Evolutionary conservation across 2,888 invertebrate species (phyloP), one percentile per base, ranked within the genome.

Genomic region (Idaea biselata): DNA sequence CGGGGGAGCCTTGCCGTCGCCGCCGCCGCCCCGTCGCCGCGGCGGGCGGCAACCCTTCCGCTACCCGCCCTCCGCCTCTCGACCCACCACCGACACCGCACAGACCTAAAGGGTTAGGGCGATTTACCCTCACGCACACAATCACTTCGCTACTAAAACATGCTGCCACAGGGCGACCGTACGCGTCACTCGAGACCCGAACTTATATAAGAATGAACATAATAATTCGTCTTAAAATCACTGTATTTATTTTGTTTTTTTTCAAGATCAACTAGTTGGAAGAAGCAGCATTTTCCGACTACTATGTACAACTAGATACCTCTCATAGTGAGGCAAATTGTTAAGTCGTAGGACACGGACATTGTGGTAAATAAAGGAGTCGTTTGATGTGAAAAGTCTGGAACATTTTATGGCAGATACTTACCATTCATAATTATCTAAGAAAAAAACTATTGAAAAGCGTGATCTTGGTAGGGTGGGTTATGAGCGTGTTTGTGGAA

Each of bases 31-130:
- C 80, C 74, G 78, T 75, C 78, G 72, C 76, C 76, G 70, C 71
- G 75, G 60, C 70, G 72, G 63, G 71, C 86, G 86, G 89, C 89
- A 87, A 89, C 88, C 82, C 90, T 91, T 90, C 91, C 91, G 90
- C 90, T 89, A 89, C 87, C 82, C 77, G 84, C 88, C 84, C 44
- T 44, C 89, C 76, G 74, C 76, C 76, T 74, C 78, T 83, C 80
- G 76, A 76, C 79, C 77, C 79, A 6, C 81, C 76, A 82, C 87
- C 84, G 87, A 84, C 87, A 87, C 75, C 76, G 79, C 82, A 75
- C 77, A 77, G 73, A 76, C 73, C 75, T 79, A 91, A 92, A 91
- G 91, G 91, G 91, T 92, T 92, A 91, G 88, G 85, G 81, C 85
- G 81, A 80, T 79, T 84, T 77, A 84, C 88, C 89, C 88, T 87